Evolutionary conservation across 2,888 invertebrate species (phyloP), one percentile per base, ranked within the genome.

Genomic region (Meganola albula): DNA sequence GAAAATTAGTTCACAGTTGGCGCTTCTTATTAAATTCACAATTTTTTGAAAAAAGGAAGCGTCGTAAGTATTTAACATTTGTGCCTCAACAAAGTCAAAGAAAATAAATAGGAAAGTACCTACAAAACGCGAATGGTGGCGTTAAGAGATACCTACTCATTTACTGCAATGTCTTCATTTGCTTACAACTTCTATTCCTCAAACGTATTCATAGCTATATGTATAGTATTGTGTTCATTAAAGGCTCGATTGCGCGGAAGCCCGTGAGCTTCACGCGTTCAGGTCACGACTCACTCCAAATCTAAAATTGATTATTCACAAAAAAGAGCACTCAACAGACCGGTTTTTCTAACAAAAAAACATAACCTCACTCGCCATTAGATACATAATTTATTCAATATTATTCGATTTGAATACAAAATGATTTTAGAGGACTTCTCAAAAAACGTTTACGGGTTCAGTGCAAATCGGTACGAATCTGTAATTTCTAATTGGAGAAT

Each of bases 281-380:
- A 50, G 63, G 73, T 82, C 82, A 77, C 78, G 77, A 80, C 63
- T 73, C 67, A 73, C 66, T 74, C 70, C 73, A 76, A 79, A 80
- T 78, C 65, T 72, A 74, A 79, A 75, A 77, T 76, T 76, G 74
- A 77, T 77, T 77, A 74, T 65, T 55, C 45, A 56, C 55, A 75
- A 77, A 73, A 74, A 73, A 68, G 55, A 59, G 51, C 58, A 62
- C 51, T 41, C 47, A 36, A 48, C 46, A 53, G 53, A 65, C 59
- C 59, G 58, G 61, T 61, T 53, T 44, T 48, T 32, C 40, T 34
- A n/a, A n/a, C 53, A 63, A 75, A 77, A 70, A 75, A 69, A 61
- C 58, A 59, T 62, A 55, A n/a, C n/a, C 63, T 67, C 58, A 70
- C 66, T 63, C 61, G 48, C 66, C 64, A 74, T 75, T 69, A 74